Evolutionary conservation across 2,113 vertebrate species (phyloP).

Genomic region (Urocitellus parryii): DNA sequence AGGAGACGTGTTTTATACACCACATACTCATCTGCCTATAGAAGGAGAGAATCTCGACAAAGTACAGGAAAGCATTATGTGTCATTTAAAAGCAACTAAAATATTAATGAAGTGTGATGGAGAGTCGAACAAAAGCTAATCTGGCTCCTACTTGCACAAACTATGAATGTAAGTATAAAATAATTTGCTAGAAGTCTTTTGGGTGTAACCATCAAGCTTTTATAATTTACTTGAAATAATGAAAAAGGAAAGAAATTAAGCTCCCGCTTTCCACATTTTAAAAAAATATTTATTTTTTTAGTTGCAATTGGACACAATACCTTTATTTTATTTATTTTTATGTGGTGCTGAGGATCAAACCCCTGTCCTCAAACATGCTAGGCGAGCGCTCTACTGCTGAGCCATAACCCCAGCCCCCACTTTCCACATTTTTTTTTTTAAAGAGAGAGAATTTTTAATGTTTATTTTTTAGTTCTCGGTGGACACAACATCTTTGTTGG

Average conservation of each 20-base stretch:
- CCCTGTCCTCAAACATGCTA: no score
- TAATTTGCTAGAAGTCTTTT: constrained; percentile 15
- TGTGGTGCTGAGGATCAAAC: no score
- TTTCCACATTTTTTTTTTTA: constrained; percentile 17
- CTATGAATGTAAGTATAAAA: not conserved
- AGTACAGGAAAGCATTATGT: not conserved
- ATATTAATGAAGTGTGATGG: not conserved
- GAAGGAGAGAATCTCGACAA: not conserved
- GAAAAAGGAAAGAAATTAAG: constrained; percentile 8
- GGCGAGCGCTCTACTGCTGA: no score
- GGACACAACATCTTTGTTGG: no score
- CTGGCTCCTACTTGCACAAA: not conserved
- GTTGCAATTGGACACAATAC: no score
- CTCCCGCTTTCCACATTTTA: not conserved
- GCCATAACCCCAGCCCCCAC: no score
- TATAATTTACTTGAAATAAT: not conserved
- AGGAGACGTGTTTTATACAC: not conserved
- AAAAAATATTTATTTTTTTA: not conserved
- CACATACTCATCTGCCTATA: not conserved
- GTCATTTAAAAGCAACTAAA: constrained; percentile 51
- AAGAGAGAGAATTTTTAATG: no score
- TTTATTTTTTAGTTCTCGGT: no score
- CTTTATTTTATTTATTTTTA: no score
- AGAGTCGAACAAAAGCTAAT: not conserved
- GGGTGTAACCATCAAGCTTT: not conserved